Evolutionary conservation across 2,797 vertebrate genomes (phyloP), one percentile per base, ranked within the genome.

Genomic region (Cyclura pinguis): DNA sequence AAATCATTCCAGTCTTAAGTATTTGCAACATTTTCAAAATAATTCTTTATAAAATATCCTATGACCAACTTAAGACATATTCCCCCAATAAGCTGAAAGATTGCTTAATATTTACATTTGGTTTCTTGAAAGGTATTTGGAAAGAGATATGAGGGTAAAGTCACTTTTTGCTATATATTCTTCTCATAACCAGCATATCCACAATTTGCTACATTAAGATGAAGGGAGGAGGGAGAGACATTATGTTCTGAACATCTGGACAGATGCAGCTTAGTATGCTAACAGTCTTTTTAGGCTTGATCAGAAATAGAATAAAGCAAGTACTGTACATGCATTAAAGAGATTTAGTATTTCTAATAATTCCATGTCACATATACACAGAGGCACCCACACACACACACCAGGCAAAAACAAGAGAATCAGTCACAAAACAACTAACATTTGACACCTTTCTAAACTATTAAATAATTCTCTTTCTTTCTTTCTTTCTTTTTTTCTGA

Each of bases 281-380:
- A 91, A 88, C 16, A 16, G 2, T 92, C 4, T 4, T 62, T 50
- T 92, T 80, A 64, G 84, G 14, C 42, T 86, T 73, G 84, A 73
- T 89, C 18, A 83, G 90, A 94, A 94, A 89, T 55, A 73, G 87
- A 89, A 83, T 77, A 73, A 93, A 95, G 90, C 89, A 92, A 92
- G 87, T 42, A 0, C 5, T 88, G 84, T 67, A 62, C 78, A 78
- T 77, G 27, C 81, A 88, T 88, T 80, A 90, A 92, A 38, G 32
- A 62, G 85, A 93, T 88, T 92, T 86, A 88, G 8, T 76, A 76
- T 52, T 80, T 88, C 57, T 85, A 92, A 64, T 82, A 42, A 81
- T 64, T 87, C 92, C 94, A 87, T 89, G n/a, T 22, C 74, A 38
- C 8, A 42, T 24, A 73, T 5, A 73, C 12, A 73, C 69, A 73